Evolutionary conservation across 2,888 invertebrate genomes (phyloP).

Genomic region (Aromia moschata): DNA sequence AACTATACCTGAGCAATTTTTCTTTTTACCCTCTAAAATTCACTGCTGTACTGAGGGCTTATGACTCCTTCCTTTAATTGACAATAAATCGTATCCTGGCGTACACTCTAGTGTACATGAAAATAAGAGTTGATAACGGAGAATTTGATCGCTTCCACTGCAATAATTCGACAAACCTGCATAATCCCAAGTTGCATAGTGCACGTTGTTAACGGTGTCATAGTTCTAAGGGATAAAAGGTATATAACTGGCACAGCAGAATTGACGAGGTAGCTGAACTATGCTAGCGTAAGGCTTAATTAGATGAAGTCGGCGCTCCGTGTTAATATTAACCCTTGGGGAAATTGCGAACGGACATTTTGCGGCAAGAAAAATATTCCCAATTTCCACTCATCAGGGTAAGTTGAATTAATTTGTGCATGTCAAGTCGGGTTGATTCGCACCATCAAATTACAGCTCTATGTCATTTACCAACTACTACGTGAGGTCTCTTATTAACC

Average conservation of each 20-base stretch:
- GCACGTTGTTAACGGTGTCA: slow-evolving; percentile 14
- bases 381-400: slow-evolving; percentile 55
- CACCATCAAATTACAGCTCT: slow-evolving; percentile 43
- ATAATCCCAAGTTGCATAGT: slow-evolving; percentile 3
- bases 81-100: too few relatives aligned
- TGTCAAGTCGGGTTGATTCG: slow-evolving; percentile 44
- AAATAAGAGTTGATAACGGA: too few relatives aligned
- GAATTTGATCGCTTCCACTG: too few relatives aligned
- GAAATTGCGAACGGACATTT: slow-evolving; percentile 58
- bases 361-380: slow-evolving; percentile 56
- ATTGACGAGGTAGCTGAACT: slow-evolving; percentile 49
- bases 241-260: slow-evolving; percentile 40
- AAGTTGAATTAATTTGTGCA: slow-evolving; percentile 55
- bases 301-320: slow-evolving; percentile 53
- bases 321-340: slow-evolving; percentile 56
- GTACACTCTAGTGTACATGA: too few relatives aligned
- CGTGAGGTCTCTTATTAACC: slow-evolving; percentile 43
- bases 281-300: slow-evolving; percentile 53
- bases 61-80: too few relatives aligned
- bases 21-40: too few relatives aligned
- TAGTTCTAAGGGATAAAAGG: slow-evolving; percentile 28
- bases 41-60: too few relatives aligned
- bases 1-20: too few relatives aligned
- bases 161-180: too few relatives aligned
- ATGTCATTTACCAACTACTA: slow-evolving; percentile 42